Conservation (phyloP, 2,113 vertebrate genomes). For the Lampris incognitus region DNA sequence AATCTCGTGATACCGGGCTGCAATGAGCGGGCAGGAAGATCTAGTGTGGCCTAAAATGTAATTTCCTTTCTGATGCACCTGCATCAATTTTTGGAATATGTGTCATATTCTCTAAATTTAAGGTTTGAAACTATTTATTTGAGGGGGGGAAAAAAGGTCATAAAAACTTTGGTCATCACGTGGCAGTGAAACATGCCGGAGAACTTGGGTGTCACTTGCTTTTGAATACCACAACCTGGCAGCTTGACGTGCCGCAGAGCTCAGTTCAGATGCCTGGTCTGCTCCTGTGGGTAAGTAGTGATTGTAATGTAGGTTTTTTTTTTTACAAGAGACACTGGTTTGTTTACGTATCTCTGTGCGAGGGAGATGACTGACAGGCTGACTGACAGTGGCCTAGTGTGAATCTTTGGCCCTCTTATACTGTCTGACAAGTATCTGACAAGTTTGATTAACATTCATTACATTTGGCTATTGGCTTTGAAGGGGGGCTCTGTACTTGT, state of each 20-base stretch:
- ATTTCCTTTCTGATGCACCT: not conserved
- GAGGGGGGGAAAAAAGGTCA: not conserved
- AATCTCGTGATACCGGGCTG: no score
- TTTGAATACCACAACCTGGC: constrained; percentile 36
- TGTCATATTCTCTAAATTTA: no score
- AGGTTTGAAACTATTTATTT: no score
- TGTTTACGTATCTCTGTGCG: constrained; percentile 38
- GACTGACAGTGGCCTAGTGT: constrained; percentile 29
- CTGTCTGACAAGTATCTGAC: constrained; percentile 39
- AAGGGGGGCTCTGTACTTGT: constrained; percentile 12
- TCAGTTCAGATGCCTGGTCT: constrained; percentile 32
- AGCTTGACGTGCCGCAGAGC: constrained; percentile 35
- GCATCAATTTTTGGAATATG: not conserved
- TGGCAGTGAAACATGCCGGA: constrained; percentile 1
- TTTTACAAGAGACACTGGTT: constrained; percentile 30
- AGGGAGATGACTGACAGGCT: constrained; percentile 49
- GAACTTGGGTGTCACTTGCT: constrained; percentile 36
- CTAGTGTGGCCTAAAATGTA: not conserved
- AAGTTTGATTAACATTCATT: constrained; percentile 40
- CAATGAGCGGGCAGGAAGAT: constrained; percentile 15
- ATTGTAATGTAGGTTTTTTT: constrained; percentile 45
- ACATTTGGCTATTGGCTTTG: constrained; percentile 11
- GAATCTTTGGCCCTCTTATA: constrained; percentile 27
- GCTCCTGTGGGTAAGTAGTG: constrained; percentile 58
- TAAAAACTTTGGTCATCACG: constrained; percentile 5